phyloP scores from a whole-genome alignment of 2,888 invertebrate genomes.

The Marronus borbonicus region DNA sequence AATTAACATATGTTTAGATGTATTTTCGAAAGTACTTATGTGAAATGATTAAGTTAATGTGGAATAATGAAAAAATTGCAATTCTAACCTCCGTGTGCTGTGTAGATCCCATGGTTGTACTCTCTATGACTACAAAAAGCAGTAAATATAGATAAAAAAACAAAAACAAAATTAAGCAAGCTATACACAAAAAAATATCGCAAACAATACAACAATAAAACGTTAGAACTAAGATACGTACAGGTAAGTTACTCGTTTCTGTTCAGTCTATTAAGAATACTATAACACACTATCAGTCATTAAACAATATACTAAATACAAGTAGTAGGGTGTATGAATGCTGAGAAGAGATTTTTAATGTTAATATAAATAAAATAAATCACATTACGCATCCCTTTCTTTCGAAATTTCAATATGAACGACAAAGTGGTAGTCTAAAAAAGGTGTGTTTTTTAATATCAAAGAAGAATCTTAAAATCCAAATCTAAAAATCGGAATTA shows the following conservation, averaged over 20 bases:
- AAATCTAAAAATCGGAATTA: too few relatives aligned
- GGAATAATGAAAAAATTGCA: constrained; percentile 50
- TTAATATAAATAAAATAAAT: too few relatives aligned
- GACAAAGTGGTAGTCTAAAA: too few relatives aligned
- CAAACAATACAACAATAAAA: constrained; percentile 66
- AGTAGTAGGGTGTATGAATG: too few relatives aligned
- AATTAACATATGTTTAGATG: background rate
- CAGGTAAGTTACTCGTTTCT: background rate
- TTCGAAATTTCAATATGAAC: too few relatives aligned
- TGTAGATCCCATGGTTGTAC: constrained; percentile 64
- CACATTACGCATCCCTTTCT: too few relatives aligned
- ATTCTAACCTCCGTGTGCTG: constrained; percentile 67
- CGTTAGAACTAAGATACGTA: constrained; percentile 55
- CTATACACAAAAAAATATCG: constrained; percentile 67
- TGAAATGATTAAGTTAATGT: constrained; percentile 30
- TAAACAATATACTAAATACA: too few relatives aligned
- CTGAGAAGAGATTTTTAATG: too few relatives aligned
- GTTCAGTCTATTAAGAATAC: background rate
- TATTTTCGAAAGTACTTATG: background rate
- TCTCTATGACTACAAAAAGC: constrained; percentile 67
- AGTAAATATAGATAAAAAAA: constrained; percentile 52
- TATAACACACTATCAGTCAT: too few relatives aligned
- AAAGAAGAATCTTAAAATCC: too few relatives aligned
- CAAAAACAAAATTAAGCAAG: constrained; percentile 66
- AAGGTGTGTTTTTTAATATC: too few relatives aligned